phyloP scores from a whole-genome alignment of 2,797 vertebrate genomes.

The Tapera naevia region DNA sequence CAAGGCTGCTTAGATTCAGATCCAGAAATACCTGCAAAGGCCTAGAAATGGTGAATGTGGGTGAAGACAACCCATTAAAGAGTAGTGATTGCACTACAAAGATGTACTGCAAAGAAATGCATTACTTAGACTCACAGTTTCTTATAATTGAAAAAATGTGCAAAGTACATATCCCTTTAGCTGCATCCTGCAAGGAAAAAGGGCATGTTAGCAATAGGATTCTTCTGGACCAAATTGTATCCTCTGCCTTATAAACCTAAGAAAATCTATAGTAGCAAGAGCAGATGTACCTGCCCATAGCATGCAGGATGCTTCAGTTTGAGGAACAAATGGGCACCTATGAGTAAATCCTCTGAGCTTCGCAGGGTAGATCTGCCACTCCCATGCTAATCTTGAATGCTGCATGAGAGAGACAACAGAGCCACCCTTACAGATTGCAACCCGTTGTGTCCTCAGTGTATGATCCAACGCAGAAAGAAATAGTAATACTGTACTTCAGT shows the following conservation, averaged over 20 bases:
- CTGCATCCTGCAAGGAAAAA: neutral
- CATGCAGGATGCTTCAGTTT: neutral
- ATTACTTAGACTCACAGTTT: neutral
- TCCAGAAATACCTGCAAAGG: neutral
- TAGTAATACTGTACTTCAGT: neutral
- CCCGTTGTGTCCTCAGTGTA: neutral
- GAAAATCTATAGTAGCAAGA: neutral
- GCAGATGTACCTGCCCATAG: neutral
- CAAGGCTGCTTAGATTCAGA: neutral
- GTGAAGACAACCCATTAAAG: neutral
- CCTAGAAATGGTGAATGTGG: neutral
- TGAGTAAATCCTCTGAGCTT: neutral
- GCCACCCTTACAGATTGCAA: neutral
- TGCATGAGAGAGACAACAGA: neutral
- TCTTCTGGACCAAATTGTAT: neutral
- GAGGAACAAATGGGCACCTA: neutral
- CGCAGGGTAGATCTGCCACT: neutral
- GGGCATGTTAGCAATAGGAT: neutral
- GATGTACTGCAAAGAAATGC: neutral
- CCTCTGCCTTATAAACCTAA: neutral
- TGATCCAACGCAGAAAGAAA: neutral
- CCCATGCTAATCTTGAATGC: neutral
- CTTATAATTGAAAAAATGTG: neutral
- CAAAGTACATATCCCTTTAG: neutral
- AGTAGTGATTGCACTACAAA: neutral